A percentile compares a stretch with the other conserved stretches of the same genome.
Conservation (phyloP, 2,113 vertebrate genomes). For the Serilophus lunatus region DNA sequence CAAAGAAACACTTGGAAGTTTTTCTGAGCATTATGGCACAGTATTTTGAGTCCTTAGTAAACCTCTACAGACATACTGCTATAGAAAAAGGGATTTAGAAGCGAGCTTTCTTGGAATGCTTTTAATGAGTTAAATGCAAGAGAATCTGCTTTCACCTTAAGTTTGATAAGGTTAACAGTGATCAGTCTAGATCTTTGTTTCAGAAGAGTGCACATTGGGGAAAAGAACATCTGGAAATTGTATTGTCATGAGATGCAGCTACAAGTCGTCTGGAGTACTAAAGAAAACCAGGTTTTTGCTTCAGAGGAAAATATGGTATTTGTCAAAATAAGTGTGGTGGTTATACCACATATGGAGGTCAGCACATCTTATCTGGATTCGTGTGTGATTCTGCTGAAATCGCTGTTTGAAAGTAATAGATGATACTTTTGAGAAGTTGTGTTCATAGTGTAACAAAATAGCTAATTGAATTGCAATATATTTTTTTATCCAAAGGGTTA, state of each 20-base stretch:
- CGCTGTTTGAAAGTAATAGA: slow-evolving; percentile 45
- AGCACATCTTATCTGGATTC: slow-evolving; percentile 30
- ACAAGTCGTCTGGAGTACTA: slow-evolving; percentile 65
- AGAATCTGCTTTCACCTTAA: slow-evolving; percentile 32
- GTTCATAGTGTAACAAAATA: slow-evolving; percentile 52
- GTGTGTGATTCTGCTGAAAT: slow-evolving; percentile 41
- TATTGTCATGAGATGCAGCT: slow-evolving; percentile 32
- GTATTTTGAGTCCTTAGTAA: slow-evolving; percentile 30
- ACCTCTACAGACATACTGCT: slow-evolving; percentile 53
- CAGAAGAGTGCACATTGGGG: neutral
- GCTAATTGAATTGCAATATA: slow-evolving; percentile 59
- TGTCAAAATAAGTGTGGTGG: neutral
- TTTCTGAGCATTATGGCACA: slow-evolving; percentile 42
- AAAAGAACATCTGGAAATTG: neutral
- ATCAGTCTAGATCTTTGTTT: slow-evolving; percentile 25
- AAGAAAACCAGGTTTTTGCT: slow-evolving; percentile 27
- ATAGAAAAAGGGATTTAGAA: neutral
- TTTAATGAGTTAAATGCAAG: slow-evolving; percentile 55
- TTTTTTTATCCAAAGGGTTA: slow-evolving; percentile 74
- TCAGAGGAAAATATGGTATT: neutral
- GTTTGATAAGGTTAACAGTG: slow-evolving; percentile 36
- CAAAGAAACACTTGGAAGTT: slow-evolving; percentile 51
- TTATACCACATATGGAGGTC: neutral
- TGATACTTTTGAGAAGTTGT: slow-evolving; percentile 37
- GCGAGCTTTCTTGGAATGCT: slow-evolving; percentile 49